Conservation (phyloP, 1,140 invertebrate genomes). For the Orius insidiosus region DNA sequence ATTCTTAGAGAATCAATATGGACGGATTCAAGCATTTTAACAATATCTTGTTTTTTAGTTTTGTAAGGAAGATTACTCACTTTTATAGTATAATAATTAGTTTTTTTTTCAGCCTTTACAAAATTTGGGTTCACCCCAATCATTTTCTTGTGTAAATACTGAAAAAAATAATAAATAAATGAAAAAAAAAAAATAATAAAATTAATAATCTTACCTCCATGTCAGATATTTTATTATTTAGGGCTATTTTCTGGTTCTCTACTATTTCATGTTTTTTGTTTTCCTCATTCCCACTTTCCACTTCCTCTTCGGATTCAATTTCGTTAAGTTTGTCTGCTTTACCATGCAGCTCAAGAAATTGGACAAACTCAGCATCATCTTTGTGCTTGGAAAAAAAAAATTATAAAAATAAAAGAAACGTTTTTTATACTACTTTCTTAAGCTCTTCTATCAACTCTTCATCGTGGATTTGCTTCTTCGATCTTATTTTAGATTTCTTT, state of each 20-base stretch:
- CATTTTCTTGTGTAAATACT: constrained; percentile 24
- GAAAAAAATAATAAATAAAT: too few relatives aligned
- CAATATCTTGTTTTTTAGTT: constrained; percentile 61
- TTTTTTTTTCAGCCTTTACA: constrained; percentile 14
- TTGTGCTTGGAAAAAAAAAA: constrained; percentile 46
- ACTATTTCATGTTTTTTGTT: constrained; percentile 9
- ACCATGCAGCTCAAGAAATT: constrained; percentile 68
- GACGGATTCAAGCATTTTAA: constrained; percentile 68
- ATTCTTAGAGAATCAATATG: constrained; percentile 64
- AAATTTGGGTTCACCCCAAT: constrained; percentile 19
- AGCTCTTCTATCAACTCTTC: constrained; percentile 23
- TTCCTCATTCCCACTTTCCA: constrained; percentile 16
- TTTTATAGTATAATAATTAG: constrained; percentile 29
- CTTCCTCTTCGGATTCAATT: constrained; percentile 17
- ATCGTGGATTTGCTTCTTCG: constrained; percentile 11
- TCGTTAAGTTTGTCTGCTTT: constrained; percentile 25
- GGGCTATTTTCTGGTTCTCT: constrained; percentile 26
- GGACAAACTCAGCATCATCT: constrained; percentile 73
- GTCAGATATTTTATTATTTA: constrained; percentile 50
- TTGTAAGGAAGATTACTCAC: constrained; percentile 47
- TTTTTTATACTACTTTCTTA: constrained; percentile 21
- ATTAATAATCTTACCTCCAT: too few relatives aligned
- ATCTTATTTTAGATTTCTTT: constrained; percentile 23
- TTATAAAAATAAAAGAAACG: constrained; percentile 1
- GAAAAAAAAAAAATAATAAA: too few relatives aligned